Evolutionary conservation across 2,888 invertebrate species (phyloP), one percentile per base, ranked within the genome.

Genomic region (Plagodis dolabraria): DNA sequence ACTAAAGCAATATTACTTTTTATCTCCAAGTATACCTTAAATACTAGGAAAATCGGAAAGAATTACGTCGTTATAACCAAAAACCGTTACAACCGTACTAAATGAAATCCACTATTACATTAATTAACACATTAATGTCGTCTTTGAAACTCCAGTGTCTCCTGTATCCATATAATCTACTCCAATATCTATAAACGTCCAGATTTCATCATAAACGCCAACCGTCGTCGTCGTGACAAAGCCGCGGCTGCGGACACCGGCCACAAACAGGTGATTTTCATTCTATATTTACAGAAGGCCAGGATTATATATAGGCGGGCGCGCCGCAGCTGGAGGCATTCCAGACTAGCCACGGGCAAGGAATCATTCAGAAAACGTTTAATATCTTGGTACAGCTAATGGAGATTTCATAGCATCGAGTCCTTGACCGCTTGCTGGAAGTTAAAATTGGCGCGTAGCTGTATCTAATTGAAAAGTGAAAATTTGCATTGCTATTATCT

Each of bases 201-300:
- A 52, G 54, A 34, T 57, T 57, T 51, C 55, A 38, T 60, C 51
- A 54, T 36, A 57, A 57, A 53, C 12, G 46, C 12, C 44, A 44
- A 42, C 33, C 22, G 50, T 11, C 40, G 58, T 22, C 22, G 22
- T 48, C 56, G 62, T 65, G 65, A 69, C 65, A 67, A 67, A 69
- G 61, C 60, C 35, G 40, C 53, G 53, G 11, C 34, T 12, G 11
- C 12, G 62, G 40, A 12, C 36, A 12, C 7, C 42, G 50, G 55
- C 35, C 53, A 56, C 60, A 64, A 69, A 63, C 69, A 67, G 65
- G 67, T 69, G 67, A 67, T 64, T 69, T 61, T 33, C 33, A 60
- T 65, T 65, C 65, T 69, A 69, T 60, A 67, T 62, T 67, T 69
- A 67, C 49, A 58, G 64, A 65, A 67, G 69, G 69, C 54, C 67